Evolutionary conservation across 2,797 vertebrate genomes (phyloP), one percentile per base, ranked within the genome.

Genomic region (Aphelocoma californica): DNA sequence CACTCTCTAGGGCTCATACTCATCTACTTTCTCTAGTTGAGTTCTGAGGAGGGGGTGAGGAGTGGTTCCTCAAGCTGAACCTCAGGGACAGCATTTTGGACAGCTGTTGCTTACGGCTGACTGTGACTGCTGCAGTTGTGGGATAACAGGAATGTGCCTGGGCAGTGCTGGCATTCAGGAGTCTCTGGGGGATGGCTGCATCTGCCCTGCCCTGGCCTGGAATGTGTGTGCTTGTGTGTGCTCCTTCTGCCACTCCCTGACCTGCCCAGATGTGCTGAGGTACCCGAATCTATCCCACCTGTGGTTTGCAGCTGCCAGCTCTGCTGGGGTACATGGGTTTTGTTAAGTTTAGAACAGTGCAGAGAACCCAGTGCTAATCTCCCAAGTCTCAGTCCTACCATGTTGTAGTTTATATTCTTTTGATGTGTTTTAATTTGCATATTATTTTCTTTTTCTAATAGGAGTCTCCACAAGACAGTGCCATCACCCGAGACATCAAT

Each of bases 381-480:
- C 50, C 19, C 32, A 29, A 36, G 34, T 64, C 60, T 87, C 51
- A n/a, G 19, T 36, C 65, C 80, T 74, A 19, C 47, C 64, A 47
- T 36, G 17, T 15, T 80, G 58, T 61, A 16, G 53, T 93, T 95
- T 40, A 51, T 53, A 57, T 75, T 72, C 70, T 83, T 95, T 45
- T 70, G 84, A 80, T 54, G 69, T 71, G 19, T 34, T 69, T 78
- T 71, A 13, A 83, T 86, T 88, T 74, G 29, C 36, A 20, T 31
- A 9, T 66, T 60, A 9, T 81, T 47, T 71, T 71, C 29, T 48
- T 42, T 92, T 29, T 57, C 40, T 81, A 36, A 56, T 40, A 99
- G 99, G 99, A 99, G 96, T 99, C 99, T 84, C 99, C 99, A 9
- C 99, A 99, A 95, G 99, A 99, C 98, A 99, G 99, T 75, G 99